Evolutionary conservation across 2,888 invertebrate genomes (phyloP), one percentile per base, ranked within the genome.

Genomic region (Spodoptera picta): DNA sequence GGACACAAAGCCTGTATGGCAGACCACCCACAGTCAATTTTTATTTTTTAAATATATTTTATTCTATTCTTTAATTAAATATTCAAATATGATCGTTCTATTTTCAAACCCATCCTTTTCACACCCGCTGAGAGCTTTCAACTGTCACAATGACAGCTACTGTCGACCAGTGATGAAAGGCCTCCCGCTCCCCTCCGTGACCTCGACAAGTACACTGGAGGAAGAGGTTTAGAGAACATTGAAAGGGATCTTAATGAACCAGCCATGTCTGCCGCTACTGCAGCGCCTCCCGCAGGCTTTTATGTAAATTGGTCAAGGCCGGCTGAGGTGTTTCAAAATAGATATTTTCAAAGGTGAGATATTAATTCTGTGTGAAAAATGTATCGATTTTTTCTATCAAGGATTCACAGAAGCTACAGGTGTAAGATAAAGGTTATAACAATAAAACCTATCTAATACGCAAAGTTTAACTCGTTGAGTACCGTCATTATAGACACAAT

Each of bases 281-380:
- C 87, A 88, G 81, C 83, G 79, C 78, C 83, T 83, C 87, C 84
- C 87, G 84, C 84, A 84, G 85, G 82, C 83, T 83, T 81, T 80
- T 81, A 84, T 83, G 81, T 83, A 87, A 87, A 83, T 85, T 72
- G 83, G 84, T 82, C 89, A 88, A 89, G 90, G 88, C 83, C 85
- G 73, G 56, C 51, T 42, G 53, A 81, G 66, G 60, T 77, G 76
- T 68, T 72, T 76, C 53, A 71, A 79, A 84, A 83, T 83, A 80
- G 69, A 72, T 60, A 24, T 53, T 67, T 56, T 58, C 66, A 65
- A 65, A 65, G 60, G 63, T 68, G 55, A 69, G 59, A 43, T 55
- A 54, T 73, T 73, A 59, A 70, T 71, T 60, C 56, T 65, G 63
- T 50, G 19, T 60, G 11, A 56, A 56, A 60, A 50, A 23, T 44